Percentiles rank a stretch among this genome's conserved stretches.
These are phyloP conservation scores for Sebastes kiyomatsui DNA, from an alignment of 2,797 vertebrate species.

Conservation along the genomic window DNA sequence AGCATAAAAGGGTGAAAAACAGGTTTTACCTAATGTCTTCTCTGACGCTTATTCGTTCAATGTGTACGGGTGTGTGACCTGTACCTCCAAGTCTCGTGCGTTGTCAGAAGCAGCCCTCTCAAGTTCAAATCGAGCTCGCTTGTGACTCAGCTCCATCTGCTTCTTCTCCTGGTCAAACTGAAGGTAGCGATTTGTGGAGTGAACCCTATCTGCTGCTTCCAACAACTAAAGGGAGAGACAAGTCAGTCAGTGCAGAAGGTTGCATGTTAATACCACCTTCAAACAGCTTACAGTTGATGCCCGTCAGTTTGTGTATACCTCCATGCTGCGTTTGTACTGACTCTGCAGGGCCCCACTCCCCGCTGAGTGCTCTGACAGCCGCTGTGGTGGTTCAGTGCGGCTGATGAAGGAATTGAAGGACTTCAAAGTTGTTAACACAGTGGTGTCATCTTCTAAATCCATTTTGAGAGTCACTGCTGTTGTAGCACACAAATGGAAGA, in stretches of 20 bases:
- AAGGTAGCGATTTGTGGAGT: conserved; percentile 86
- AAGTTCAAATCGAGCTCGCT: conserved; percentile 93
- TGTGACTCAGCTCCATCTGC: conserved; percentile 97
- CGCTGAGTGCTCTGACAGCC: conserved; percentile 43
- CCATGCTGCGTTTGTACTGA: conserved; percentile 90
- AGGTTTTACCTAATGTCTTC: not conserved
- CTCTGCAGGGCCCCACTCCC: conserved; percentile 81
- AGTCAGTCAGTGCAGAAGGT: not conserved
- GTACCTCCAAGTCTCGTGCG: conserved; percentile 90
- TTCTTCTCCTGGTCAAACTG: conserved; percentile 94
- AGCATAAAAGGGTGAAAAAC: not conserved
- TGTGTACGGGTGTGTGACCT: not conserved
- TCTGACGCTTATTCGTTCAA: not conserved
- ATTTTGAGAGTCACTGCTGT: conserved; percentile 65
- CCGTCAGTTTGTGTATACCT: conserved; percentile 75
- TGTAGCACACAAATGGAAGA: not conserved
- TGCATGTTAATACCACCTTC: not conserved
- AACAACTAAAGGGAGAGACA: conserved; percentile 80
- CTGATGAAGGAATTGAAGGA: conserved; percentile 93
- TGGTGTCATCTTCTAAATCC: conserved; percentile 93
- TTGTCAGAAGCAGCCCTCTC: conserved; percentile 89
- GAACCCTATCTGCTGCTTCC: conserved; percentile 89
- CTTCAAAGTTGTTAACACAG: conserved; percentile 89
- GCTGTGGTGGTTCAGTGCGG: conserved; percentile 76
- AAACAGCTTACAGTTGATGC: not conserved